Conservation (phyloP, 2,888 invertebrate genomes). For the Tupiocoris notatus region DNA sequence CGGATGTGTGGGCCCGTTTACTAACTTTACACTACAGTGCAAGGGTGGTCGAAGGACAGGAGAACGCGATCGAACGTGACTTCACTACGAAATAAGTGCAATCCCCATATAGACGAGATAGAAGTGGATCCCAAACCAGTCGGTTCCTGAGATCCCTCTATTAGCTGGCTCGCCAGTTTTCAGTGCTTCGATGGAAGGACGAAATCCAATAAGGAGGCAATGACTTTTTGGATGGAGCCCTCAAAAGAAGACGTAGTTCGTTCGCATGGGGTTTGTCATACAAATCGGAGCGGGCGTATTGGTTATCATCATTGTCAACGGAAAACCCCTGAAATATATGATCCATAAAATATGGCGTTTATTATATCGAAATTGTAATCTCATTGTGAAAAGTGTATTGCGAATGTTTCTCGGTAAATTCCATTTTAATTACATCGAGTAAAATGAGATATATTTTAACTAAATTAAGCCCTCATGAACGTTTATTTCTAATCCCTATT, state of each 20-base stretch:
- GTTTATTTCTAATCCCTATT: too few relatives aligned
- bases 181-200: neutral
- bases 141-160: neutral
- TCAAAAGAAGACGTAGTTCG: neutral
- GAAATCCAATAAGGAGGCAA: neutral
- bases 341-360: too few relatives aligned
- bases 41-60: neutral
- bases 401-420: too few relatives aligned
- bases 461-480: too few relatives aligned
- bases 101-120: neutral
- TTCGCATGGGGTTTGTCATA: neutral
- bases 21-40: neutral
- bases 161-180: neutral
- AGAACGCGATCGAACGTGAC: neutral
- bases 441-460: too few relatives aligned
- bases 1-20: neutral
- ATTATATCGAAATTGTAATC: too few relatives aligned
- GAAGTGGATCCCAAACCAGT: neutral
- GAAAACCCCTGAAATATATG: too few relatives aligned
- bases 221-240: neutral
- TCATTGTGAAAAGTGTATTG: too few relatives aligned
- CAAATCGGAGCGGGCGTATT: neutral
- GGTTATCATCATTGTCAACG: too few relatives aligned
- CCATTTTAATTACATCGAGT: too few relatives aligned
- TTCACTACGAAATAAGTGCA: neutral